Evolutionary conservation across 2,113 vertebrate species (phyloP).

Genomic region (Ramphastos sulfuratus): DNA sequence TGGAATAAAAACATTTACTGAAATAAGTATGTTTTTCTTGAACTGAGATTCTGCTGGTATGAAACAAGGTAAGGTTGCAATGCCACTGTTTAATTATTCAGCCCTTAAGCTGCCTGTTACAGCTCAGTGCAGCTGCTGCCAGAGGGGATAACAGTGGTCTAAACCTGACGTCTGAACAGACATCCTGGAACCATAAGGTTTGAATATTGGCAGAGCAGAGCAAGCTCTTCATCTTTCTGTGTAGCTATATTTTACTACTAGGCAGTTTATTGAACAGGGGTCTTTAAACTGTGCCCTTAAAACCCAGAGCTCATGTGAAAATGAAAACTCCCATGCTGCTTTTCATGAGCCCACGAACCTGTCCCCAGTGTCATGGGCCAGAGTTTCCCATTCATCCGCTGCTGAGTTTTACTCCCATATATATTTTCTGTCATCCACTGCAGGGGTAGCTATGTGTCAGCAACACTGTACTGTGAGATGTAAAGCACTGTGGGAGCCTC

Average conservation of each 20-base stretch:
- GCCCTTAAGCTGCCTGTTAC: slow-evolving; percentile 51
- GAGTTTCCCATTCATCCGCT: background rate
- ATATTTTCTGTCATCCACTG: background rate
- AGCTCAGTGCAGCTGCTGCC: background rate
- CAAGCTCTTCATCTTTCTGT: slow-evolving; percentile 8
- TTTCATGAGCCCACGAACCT: background rate
- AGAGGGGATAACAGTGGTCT: background rate
- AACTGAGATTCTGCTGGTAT: slow-evolving; percentile 34
- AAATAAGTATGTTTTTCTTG: slow-evolving; percentile 20
- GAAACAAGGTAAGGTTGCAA: slow-evolving; percentile 2
- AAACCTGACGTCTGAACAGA: slow-evolving; percentile 25
- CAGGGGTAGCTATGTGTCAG: background rate
- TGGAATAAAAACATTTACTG: background rate
- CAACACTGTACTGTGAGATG: background rate
- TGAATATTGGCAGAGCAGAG: slow-evolving; percentile 15
- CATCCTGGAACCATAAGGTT: slow-evolving; percentile 25
- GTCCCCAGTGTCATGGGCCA: background rate
- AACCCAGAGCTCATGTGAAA: background rate
- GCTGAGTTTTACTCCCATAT: background rate
- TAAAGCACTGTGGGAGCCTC: background rate
- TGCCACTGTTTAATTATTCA: slow-evolving; percentile 45
- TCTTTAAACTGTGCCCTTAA: background rate
- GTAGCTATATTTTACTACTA: background rate
- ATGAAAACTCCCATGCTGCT: background rate
- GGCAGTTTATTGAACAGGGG: background rate